phyloP scores from a whole-genome alignment of 2,113 vertebrate species.

The Clarias magur region DNA sequence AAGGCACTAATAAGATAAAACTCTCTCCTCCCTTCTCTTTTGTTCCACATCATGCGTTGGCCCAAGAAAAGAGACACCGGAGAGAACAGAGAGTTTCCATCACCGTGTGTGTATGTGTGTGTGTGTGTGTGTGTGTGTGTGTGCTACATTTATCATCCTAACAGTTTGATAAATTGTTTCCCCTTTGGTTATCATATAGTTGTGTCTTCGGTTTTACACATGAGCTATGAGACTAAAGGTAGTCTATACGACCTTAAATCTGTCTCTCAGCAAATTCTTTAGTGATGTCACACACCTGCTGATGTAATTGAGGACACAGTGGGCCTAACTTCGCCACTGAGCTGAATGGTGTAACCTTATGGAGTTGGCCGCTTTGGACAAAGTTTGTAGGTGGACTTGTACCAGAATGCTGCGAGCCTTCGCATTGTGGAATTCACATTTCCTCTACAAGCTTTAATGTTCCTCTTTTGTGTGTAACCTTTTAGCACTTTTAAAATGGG shows the following conservation, averaged over 20 bases:
- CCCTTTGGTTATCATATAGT: neutral
- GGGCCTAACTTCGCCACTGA: neutral
- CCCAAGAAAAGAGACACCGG: constrained; percentile 61
- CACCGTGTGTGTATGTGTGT: constrained; percentile 26
- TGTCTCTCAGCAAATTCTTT: neutral
- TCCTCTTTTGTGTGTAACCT: too few species aligned
- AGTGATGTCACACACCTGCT: neutral
- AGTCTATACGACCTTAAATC: neutral
- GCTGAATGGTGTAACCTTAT: neutral
- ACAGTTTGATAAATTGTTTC: neutral
- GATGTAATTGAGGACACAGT: neutral
- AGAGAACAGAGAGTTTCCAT: constrained; percentile 59
- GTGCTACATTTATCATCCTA: neutral
- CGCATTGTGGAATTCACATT: neutral
- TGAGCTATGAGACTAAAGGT: neutral
- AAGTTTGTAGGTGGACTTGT: neutral
- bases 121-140: constrained; percentile 5
- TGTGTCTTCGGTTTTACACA: neutral
- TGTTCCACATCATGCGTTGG: constrained; percentile 62
- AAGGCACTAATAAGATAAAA: constrained; percentile 26
- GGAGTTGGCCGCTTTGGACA: neutral
- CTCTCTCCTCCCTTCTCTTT: constrained; percentile 68
- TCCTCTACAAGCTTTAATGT: neutral
- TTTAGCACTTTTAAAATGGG: neutral
- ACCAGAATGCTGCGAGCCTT: neutral